Percentiles rank a stretch among this genome's conserved stretches.
These are phyloP conservation scores for Malaclemys terrapin DNA, from an alignment of 2,113 vertebrate genomes.

Conservation along the genomic window DNA sequence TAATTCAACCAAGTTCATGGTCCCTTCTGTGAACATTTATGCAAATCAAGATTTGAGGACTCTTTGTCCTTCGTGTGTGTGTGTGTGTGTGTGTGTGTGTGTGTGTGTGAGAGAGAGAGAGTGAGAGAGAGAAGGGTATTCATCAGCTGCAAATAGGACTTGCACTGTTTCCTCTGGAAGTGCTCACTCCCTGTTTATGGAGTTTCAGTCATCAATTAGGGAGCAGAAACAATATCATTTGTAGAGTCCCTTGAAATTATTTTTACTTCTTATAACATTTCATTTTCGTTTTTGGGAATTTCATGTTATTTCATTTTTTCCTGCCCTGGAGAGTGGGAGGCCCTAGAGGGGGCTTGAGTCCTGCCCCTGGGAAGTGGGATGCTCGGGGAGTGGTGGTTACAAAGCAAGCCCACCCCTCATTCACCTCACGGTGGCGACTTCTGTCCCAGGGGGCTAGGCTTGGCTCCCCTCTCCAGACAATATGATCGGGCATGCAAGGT, in stretches of 20 bases:
- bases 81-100: fast-evolving
- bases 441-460: background rate
- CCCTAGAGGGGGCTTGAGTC: background rate
- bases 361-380: background rate
- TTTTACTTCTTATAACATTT: background rate
- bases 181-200: background rate
- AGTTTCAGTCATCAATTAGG: background rate
- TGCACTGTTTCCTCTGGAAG: background rate
- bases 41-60: background rate
- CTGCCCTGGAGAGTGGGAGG: background rate
- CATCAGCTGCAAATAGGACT: background rate
- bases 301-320: background rate
- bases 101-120: background rate
- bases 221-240: background rate
- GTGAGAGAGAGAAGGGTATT: background rate
- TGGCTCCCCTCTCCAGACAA: background rate
- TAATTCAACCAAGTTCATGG: background rate
- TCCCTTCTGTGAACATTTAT: fast-evolving
- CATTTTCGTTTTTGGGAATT: background rate
- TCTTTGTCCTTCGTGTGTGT: background rate
- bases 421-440: background rate
- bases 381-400: background rate
- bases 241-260: background rate
- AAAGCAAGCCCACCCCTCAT: background rate
- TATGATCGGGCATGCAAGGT: background rate